Base-by-base conservation (phyloP, 2,888 invertebrate species). In the Temnothorax unifasciatus region DNA sequence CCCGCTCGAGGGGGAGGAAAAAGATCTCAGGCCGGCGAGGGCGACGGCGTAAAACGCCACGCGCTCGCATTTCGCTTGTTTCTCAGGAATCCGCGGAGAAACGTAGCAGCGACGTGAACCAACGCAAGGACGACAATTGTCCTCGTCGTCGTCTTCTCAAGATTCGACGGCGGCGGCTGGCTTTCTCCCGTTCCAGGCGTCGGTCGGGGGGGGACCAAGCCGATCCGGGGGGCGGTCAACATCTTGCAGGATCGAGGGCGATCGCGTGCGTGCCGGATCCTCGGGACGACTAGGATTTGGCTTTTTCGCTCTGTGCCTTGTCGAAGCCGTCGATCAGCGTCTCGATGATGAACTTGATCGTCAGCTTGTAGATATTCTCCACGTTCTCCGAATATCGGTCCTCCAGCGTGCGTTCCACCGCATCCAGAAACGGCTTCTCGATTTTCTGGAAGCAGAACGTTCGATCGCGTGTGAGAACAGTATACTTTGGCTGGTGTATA, bases 301-400 rank as follows among this genome's bases (percentile, higher is more conserved):
- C 87, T 18, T 85, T 83, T 68, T 84, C 88, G 64, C 83, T 90
- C 79, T 85, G 88, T 85, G 87, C 90, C 90, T 96, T 95, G 91
- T 97, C 97, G 95, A 96, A 98, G 13, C 98, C 98, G 88, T 96
- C 97, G 75, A 97, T 96, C 87, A 98, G 95, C 86, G 98, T 98
- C 94, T 98, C 97, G 92, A 99, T 96, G 91, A 99, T 98, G 93
- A 98, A 98, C 94, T 97, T 97, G 93, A 98, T 98, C 79, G 98
- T 98, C 89, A 97, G 96, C 95, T 97, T 97, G 96, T 99, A 99
- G 92, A 98, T 98, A 91, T 96, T 97, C 93, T 98, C 98, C 90
- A 99, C 97, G 95, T 98, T 98, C 75, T 97, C 97, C 13, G 98
- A 98, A 95, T 98, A 98, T 87, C 98, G 96, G 90, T 98, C 98